phyloP scores from a whole-genome alignment of 2,113 vertebrate species.

The Neodon shergylaensis region DNA sequence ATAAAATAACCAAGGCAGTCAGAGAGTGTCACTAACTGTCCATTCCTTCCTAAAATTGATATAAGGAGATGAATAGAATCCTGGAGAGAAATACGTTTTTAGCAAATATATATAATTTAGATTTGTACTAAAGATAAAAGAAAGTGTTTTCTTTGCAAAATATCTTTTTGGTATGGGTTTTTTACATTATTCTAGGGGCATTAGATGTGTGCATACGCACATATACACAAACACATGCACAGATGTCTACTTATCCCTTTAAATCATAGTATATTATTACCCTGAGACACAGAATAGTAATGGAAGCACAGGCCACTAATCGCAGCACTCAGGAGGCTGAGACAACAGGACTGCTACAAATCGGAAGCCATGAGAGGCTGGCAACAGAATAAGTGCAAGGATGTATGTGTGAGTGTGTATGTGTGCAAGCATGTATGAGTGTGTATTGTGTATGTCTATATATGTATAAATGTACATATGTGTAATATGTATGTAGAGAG shows the following conservation, averaged over 20 bases:
- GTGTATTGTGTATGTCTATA: too few species aligned
- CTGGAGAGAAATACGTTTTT: background rate
- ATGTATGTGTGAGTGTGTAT: too few species aligned
- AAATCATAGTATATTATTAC: background rate
- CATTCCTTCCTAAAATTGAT: conserved; percentile 27
- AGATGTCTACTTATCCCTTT: background rate
- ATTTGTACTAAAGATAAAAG: background rate
- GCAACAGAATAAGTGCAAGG: too few species aligned
- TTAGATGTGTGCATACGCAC: background rate
- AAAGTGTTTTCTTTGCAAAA: conserved; percentile 21
- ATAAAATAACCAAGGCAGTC: background rate
- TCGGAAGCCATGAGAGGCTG: background rate
- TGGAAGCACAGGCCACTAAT: background rate
- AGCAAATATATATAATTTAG: conserved; percentile 5
- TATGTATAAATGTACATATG: background rate
- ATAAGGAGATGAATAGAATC: background rate
- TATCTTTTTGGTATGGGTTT: background rate
- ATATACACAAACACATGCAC: background rate
- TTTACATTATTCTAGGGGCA: background rate
- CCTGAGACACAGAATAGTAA: background rate
- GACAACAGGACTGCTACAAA: background rate
- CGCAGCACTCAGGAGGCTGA: background rate
- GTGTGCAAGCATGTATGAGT: background rate
- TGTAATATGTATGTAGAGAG: background rate
- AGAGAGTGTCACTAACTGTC: background rate